These are phyloP conservation scores for Catamblyrhynchus diadema DNA, from an alignment of 2,797 vertebrate species.

Conservation along the genomic window DNA sequence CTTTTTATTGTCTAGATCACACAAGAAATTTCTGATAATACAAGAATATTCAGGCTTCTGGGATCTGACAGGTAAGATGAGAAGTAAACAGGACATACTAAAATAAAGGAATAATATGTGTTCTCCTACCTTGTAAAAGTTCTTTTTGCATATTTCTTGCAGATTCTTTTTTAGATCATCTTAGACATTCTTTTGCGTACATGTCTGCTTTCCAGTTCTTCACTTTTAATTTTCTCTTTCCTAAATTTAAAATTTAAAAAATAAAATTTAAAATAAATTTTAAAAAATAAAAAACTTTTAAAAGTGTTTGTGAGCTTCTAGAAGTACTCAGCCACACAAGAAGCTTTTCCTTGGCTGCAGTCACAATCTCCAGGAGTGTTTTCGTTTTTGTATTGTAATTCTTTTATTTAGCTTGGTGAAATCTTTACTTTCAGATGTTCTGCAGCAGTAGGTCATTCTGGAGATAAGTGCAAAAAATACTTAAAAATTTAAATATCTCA, in stretches of 20 bases:
- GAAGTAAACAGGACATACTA: background rate
- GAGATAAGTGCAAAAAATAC: background rate
- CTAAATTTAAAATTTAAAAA: too few relatives aligned
- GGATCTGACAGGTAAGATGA: conserved; percentile 92
- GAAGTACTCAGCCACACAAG: background rate
- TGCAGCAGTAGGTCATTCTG: background rate
- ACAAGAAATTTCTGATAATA: conserved; percentile 97
- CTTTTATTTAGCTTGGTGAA: background rate
- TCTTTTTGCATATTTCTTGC: background rate
- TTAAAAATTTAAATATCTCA: background rate
- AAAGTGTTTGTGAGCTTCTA: background rate
- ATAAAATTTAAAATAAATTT: too few relatives aligned
- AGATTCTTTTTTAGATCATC: background rate
- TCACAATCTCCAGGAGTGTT: background rate
- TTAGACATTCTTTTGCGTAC: background rate
- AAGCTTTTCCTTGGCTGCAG: background rate
- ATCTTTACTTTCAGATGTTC: background rate
- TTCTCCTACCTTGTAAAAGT: background rate
- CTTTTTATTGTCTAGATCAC: conserved; percentile 85
- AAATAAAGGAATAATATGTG: background rate
- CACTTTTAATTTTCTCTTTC: background rate
- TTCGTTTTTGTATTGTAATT: background rate
- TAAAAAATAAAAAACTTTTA: background rate
- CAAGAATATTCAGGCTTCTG: conserved; percentile 96
- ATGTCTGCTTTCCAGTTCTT: background rate